A percentile compares a stretch with the other conserved stretches of the same genome.
Evolutionary conservation across 2,888 invertebrate species (phyloP).

Genomic region (Stegana nigrithorax): DNA sequence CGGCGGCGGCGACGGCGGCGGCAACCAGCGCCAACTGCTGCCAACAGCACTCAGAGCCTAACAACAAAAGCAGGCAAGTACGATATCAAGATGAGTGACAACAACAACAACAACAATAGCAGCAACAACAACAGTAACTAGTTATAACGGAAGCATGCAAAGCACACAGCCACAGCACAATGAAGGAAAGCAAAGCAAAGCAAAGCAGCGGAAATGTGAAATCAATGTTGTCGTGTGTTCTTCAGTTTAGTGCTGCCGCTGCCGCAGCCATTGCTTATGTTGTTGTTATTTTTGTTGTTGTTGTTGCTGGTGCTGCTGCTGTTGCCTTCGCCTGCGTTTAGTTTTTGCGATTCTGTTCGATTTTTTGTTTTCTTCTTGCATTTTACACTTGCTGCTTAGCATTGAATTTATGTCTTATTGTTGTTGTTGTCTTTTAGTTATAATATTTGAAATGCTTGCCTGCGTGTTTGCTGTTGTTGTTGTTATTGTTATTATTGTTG

Average conservation of each 20-base stretch:
- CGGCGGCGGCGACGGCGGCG: not conserved
- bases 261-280: slow-evolving; percentile 5
- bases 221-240: slow-evolving; percentile 46
- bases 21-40: slow-evolving; percentile 32
- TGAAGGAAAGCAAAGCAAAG: slow-evolving; percentile 23
- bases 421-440: not conserved
- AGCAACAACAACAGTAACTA: slow-evolving; percentile 8
- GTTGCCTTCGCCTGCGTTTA: slow-evolving; percentile 6
- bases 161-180: too few species aligned
- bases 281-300: slow-evolving; percentile 7
- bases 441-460: too few species aligned
- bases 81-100: too few species aligned
- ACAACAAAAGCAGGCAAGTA: not conserved
- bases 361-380: not conserved
- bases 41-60: slow-evolving; percentile 27
- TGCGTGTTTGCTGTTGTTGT: not conserved
- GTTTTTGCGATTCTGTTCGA: not conserved
- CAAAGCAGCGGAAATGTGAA: slow-evolving; percentile 57
- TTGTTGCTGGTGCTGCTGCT: slow-evolving; percentile 5
- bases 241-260: not conserved
- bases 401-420: slow-evolving; percentile 6
- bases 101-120: slow-evolving; percentile 16
- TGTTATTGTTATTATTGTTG: slow-evolving; percentile 34
- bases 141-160: slow-evolving; percentile 41
- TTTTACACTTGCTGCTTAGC: slow-evolving; percentile 11